These are phyloP conservation scores for Drosophila takahashii DNA, from an alignment of 1,140 invertebrate species.

Conservation along the genomic window DNA sequence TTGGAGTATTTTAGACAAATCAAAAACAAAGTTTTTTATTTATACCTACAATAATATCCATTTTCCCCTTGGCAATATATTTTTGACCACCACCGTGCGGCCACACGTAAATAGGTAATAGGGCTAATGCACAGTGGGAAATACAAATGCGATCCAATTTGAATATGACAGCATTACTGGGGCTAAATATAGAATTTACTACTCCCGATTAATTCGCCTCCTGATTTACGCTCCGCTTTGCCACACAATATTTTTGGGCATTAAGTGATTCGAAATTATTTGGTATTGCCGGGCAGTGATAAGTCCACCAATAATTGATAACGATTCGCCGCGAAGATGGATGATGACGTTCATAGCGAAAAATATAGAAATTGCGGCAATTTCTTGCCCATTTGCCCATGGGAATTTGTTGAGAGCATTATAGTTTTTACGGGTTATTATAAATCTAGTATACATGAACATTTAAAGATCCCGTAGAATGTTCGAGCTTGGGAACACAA, in stretches of 20 bases:
- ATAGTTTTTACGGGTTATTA: conserved; percentile 5
- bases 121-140: conserved; percentile 49
- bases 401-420: background rate
- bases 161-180: conserved; percentile 37
- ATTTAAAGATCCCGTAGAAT: conserved; percentile 2
- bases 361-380: conserved; percentile 7
- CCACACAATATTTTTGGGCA: conserved; percentile 19
- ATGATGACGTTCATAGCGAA: conserved; percentile 14
- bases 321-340: conserved; percentile 21
- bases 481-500: background rate
- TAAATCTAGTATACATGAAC: conserved; percentile 3
- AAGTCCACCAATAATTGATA: conserved; percentile 32
- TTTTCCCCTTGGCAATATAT: background rate
- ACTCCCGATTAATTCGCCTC: conserved; percentile 27
- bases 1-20: too few relatives aligned
- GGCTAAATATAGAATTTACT: conserved; percentile 40
- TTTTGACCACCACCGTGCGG: background rate
- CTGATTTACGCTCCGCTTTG: conserved; percentile 22
- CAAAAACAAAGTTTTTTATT: too few relatives aligned
- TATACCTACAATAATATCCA: background rate
- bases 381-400: background rate
- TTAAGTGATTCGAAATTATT: conserved; percentile 37
- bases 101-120: conserved; percentile 62
- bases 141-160: conserved; percentile 26
- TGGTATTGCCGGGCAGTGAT: conserved; percentile 18